phyloP scores from a whole-genome alignment of 2,797 vertebrate species.

The Dicrostonyx torquatus region DNA sequence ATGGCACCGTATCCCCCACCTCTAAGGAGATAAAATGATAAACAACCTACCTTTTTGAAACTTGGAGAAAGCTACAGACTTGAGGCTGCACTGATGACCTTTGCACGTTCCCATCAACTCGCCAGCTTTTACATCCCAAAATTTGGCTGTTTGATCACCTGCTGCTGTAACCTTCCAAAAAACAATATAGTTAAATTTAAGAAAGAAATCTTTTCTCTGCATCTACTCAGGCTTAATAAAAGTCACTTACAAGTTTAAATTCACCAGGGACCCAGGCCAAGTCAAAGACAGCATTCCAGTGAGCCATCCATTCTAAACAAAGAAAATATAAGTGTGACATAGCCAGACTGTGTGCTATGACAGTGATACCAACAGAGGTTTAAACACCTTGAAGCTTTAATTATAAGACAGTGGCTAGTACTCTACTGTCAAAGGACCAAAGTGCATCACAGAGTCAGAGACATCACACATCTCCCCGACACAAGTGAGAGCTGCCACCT shows the following conservation, averaged over 20 bases:
- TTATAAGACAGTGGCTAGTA: background rate
- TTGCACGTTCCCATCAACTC: conserved; percentile 94
- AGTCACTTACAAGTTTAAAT: conserved; percentile 91
- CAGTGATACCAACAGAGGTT: background rate
- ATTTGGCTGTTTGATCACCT: conserved; percentile 95
- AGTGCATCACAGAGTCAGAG: background rate
- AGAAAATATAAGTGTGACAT: conserved; percentile 71
- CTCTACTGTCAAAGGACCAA: background rate
- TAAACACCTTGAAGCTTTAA: background rate
- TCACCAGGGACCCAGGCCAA: conserved; percentile 96
- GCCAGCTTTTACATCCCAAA: conserved; percentile 94
- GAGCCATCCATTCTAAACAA: conserved; percentile 94
- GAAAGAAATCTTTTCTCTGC: conserved; percentile 49
- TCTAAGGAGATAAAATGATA: background rate
- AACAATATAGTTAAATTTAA: conserved; percentile 64
- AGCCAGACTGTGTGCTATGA: background rate
- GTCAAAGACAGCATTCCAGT: conserved; percentile 98
- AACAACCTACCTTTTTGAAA: conserved; percentile 92
- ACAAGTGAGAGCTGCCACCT: background rate
- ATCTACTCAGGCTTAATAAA: conserved; percentile 49
- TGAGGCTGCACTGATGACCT: conserved; percentile 98
- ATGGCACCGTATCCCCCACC: background rate
- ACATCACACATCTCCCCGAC: background rate
- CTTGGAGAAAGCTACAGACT: conserved; percentile 94
- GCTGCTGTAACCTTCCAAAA: conserved; percentile 94